These are phyloP conservation scores for Myotis lucifugus DNA, from an alignment of 2,113 vertebrate species.

Conservation along the genomic window DNA sequence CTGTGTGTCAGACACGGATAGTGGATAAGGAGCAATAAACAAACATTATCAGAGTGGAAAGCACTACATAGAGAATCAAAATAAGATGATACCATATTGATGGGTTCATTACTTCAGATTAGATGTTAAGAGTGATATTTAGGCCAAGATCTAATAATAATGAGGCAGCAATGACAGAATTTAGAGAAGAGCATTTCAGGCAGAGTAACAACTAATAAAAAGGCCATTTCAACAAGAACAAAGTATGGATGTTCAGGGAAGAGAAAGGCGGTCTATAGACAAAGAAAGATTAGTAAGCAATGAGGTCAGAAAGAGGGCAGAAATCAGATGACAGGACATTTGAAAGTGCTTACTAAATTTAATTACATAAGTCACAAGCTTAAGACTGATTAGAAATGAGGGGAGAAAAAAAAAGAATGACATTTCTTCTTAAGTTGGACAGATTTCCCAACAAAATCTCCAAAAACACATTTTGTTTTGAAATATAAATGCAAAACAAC, in stretches of 20 bases:
- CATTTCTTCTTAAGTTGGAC: constrained; percentile 64
- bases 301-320: background rate
- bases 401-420: background rate
- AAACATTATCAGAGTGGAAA: background rate
- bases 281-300: constrained; percentile 49
- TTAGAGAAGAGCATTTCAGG: background rate
- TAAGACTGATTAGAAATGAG: constrained; percentile 61
- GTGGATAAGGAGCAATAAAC: background rate
- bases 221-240: background rate
- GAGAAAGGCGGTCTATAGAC: background rate
- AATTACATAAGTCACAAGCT: constrained; percentile 56
- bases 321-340: constrained; percentile 5
- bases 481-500: constrained; percentile 46
- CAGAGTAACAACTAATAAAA: constrained; percentile 41
- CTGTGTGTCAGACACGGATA: background rate
- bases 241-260: constrained; percentile 34
- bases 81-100: background rate
- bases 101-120: background rate
- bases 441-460: background rate
- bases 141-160: background rate
- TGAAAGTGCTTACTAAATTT: constrained; percentile 59
- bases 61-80: background rate
- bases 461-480: constrained; percentile 52
- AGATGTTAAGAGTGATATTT: background rate
- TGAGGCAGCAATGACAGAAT: background rate